Evolutionary conservation across 2,797 vertebrate genomes (phyloP).

Genomic region (Enteromius anoplus): DNA sequence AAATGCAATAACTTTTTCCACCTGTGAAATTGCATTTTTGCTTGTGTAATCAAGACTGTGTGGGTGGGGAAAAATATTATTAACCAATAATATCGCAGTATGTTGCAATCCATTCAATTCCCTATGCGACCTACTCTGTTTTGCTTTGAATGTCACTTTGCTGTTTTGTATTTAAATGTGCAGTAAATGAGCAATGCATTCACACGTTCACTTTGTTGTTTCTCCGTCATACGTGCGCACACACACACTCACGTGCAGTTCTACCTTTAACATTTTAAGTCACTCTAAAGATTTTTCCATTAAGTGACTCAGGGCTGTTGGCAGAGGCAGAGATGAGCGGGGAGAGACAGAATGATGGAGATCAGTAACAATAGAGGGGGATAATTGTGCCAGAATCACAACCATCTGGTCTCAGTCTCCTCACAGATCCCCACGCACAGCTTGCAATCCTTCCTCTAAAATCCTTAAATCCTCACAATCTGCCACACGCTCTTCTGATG

Average conservation of each 20-base stretch:
- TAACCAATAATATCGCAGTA: neutral
- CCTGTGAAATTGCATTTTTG: conserved; percentile 10
- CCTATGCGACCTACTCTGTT: neutral
- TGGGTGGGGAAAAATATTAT: conserved; percentile 12
- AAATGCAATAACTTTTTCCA: conserved; percentile 13
- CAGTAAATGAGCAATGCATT: neutral
- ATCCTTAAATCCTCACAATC: conserved; percentile 69
- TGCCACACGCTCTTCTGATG: conserved; percentile 58
- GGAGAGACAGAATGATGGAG: conserved; percentile 52
- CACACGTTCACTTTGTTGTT: neutral
- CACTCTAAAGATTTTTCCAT: conserved; percentile 49
- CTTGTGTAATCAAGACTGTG: conserved; percentile 20
- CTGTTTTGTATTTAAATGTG: neutral
- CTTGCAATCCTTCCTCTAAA: conserved; percentile 65
- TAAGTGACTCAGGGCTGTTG: conserved; percentile 45
- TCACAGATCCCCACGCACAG: conserved; percentile 62
- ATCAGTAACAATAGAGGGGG: conserved; percentile 65
- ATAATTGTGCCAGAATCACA: conserved; percentile 63
- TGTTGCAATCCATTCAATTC: neutral
- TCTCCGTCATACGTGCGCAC: neutral
- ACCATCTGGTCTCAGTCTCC: conserved; percentile 70
- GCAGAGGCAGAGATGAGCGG: conserved; percentile 44
- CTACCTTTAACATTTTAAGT: conserved; percentile 9
- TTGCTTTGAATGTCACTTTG: neutral
- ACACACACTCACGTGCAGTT: neutral